phyloP scores from a whole-genome alignment of 2,113 vertebrate genomes.

The Ceratotherium simum region DNA sequence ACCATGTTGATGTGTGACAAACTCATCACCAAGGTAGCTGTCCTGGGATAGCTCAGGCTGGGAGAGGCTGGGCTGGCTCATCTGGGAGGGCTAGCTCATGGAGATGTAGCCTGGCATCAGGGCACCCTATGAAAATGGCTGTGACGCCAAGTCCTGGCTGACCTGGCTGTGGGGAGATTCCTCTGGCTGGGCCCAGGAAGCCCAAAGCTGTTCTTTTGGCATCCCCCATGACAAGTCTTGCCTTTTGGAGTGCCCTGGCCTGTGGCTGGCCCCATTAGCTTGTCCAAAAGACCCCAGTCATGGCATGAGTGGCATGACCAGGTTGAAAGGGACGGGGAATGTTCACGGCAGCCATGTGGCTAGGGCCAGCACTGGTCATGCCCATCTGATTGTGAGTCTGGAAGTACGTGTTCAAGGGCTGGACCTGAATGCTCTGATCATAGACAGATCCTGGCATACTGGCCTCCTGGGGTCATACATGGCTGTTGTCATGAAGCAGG shows the following conservation, averaged over 20 bases:
- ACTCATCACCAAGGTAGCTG: constrained; percentile 97
- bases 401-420: constrained; percentile 97
- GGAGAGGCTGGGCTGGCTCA: constrained; percentile 97
- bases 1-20: constrained; percentile 97
- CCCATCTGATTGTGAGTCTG: constrained; percentile 97
- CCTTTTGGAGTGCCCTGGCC: constrained; percentile 92
- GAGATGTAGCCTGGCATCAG: constrained; percentile 96
- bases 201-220: constrained; percentile 92
- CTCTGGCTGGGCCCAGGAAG: constrained; percentile 90
- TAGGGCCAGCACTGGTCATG: constrained; percentile 94
- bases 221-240: constrained; percentile 90
- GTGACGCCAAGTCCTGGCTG: constrained; percentile 94
- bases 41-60: constrained; percentile 97
- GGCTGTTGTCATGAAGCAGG: constrained; percentile 96
- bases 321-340: constrained; percentile 96
- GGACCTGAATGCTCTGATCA: constrained; percentile 94
- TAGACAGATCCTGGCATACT: constrained; percentile 96
- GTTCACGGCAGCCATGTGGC: constrained; percentile 94
- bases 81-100: constrained; percentile 97
- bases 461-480: constrained; percentile 97
- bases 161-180: constrained; percentile 93
- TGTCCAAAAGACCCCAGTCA: constrained; percentile 94
- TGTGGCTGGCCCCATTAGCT: constrained; percentile 92
- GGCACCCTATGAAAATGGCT: constrained; percentile 96
- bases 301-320: constrained; percentile 96